A percentile compares a stretch with the other conserved stretches of the same genome.
Conservation (phyloP, 2,113 vertebrate species). For the Cavia porcellus region DNA sequence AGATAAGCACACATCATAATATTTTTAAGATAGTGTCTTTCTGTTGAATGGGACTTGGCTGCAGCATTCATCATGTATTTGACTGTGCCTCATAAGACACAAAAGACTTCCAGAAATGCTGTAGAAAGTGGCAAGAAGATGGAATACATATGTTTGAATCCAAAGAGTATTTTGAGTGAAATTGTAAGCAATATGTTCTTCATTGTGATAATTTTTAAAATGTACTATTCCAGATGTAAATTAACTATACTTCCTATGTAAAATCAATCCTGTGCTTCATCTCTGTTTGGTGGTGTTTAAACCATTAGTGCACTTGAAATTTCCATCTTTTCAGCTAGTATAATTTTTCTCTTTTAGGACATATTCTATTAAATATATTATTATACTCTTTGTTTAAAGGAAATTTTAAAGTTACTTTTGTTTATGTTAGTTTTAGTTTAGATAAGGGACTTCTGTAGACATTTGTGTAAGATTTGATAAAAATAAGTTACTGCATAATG, state of each 20-base stretch:
- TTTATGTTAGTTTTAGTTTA: conserved; percentile 58
- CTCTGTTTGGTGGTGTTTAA: conserved; percentile 9
- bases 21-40: not conserved
- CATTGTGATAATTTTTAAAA: not conserved
- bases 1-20: not conserved
- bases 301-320: not conserved
- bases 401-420: not conserved
- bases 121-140: not conserved
- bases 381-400: not conserved
- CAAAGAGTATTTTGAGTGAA: not conserved
- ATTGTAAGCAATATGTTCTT: not conserved
- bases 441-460: not conserved
- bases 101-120: not conserved
- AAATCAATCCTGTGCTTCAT: not conserved
- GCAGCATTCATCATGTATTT: not conserved
- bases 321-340: not conserved
- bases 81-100: not conserved
- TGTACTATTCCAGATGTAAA: not conserved
- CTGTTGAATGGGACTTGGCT: not conserved
- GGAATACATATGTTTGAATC: not conserved
- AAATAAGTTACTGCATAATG: conserved; percentile 7
- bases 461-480: conserved; percentile 20
- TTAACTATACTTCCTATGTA: not conserved
- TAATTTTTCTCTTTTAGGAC: not conserved
- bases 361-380: not conserved